A percentile compares a stretch with the other conserved stretches of the same genome.
Conservation (phyloP, 2,888 invertebrate genomes). For the Tyria jacobaeae region DNA sequence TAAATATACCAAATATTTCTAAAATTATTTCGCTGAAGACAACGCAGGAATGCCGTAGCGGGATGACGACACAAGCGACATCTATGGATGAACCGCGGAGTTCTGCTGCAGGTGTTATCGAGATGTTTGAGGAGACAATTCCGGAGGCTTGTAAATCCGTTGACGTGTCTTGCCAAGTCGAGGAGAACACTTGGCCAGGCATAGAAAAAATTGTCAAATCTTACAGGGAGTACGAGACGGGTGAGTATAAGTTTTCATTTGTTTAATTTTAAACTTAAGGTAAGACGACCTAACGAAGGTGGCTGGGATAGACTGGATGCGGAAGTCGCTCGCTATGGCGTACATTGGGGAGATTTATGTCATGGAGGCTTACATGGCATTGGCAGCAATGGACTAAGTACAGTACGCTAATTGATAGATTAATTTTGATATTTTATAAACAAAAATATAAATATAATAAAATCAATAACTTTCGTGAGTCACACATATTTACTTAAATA, state of each 20-base stretch:
- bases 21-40: slow-evolving; percentile 76
- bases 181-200: slow-evolving; percentile 77
- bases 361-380: too few relatives aligned
- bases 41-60: slow-evolving; percentile 54
- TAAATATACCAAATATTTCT: slow-evolving; percentile 77
- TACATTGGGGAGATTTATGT: too few relatives aligned
- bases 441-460: too few relatives aligned
- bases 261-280: background rate
- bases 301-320: too few relatives aligned
- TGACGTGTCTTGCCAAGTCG: slow-evolving; percentile 66
- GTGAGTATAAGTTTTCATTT: slow-evolving; percentile 60
- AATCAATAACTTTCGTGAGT: too few relatives aligned
- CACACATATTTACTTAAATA: too few relatives aligned
- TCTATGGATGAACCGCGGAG: slow-evolving; percentile 80
- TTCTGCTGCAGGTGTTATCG: slow-evolving; percentile 66
- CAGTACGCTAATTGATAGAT: too few relatives aligned
- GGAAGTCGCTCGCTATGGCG: too few relatives aligned
- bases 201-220: slow-evolving; percentile 79
- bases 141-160: slow-evolving; percentile 36
- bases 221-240: slow-evolving; percentile 84
- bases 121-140: slow-evolving; percentile 47
- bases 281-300: too few relatives aligned
- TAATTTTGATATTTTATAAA: too few relatives aligned
- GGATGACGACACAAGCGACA: slow-evolving; percentile 66
- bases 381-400: too few relatives aligned